Evolutionary conservation across 2,113 vertebrate genomes (phyloP), one percentile per base, ranked within the genome.

Genomic region (Passer montanus): DNA sequence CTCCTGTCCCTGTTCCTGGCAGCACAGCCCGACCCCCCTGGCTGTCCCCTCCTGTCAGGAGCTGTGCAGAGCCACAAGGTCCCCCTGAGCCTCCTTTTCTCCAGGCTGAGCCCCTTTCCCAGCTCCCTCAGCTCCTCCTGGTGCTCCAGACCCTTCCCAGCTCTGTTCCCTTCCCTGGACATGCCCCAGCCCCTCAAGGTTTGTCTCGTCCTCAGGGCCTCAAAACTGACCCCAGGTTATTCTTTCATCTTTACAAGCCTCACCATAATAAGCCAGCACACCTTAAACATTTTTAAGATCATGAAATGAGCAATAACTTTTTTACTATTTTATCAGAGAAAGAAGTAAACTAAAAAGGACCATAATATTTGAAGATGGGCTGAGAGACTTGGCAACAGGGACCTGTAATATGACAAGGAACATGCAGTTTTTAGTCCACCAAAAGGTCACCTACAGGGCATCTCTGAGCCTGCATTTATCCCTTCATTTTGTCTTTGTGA

Each of bases 141-240:
- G 7, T 0, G 27, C 53, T 52, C 27, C 55, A 53, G 33, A 0
- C 53, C 46, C 55, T 77, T 87, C 23, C 46, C 56, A 70, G 41
- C 56, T 2, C 74, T 0, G 0, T 79, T 87, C 35, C 58, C 26
- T 49, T 9, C 56, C 28, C 12, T 72, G 41, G 39, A 39, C 15
- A 3, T 0, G 0, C 26, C 50, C 19, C 52, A 85, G 35, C 15
- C 8, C 10, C 10, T 85, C 52, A 5, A 0, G 0, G 11, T 47
- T 37, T 50, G 13, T 66, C 27, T 44, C 1, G 0, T 8, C 10
- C 6, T 41, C 24, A 50, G 16, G 2, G 4, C 4, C 10, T 16
- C 19, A 35, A 28, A 56, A 47, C 11, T 17, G 13, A 49, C 10
- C 55, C 7, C 23, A 62, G 24, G 13, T 56, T 39, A 27, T 74